A percentile compares a stretch with the other conserved stretches of the same genome.
Evolutionary conservation across 2,888 invertebrate genomes (phyloP).

Genomic region (Ornithoptera alexandrae): DNA sequence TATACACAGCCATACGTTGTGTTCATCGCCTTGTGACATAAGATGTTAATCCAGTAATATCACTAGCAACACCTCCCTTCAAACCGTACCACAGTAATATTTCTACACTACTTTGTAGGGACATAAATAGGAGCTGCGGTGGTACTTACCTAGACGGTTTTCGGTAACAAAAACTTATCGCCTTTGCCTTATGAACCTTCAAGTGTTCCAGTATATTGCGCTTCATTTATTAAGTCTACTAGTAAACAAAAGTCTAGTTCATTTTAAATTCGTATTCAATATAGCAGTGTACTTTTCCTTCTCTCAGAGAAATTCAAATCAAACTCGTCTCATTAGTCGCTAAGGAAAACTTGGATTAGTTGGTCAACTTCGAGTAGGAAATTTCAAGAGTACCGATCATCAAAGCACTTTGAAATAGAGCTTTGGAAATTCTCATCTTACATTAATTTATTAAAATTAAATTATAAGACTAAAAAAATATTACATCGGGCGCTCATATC

Average conservation of each 20-base stretch:
- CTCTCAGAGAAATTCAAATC: constrained; percentile 58
- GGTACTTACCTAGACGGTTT: too few species aligned
- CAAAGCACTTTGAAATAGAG: constrained; percentile 28
- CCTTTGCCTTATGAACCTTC: neutral
- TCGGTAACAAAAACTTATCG: too few species aligned
- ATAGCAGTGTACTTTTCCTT: constrained; percentile 27
- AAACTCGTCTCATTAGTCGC: constrained; percentile 77
- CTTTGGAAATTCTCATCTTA: constrained; percentile 21
- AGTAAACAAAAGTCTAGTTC: constrained; percentile 23
- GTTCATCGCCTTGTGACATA: too few species aligned
- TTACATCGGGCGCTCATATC: neutral
- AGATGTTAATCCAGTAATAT: too few species aligned
- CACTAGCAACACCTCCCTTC: too few species aligned
- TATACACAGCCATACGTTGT: too few species aligned
- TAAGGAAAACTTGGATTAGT: constrained; percentile 79
- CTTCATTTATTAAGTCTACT: constrained; percentile 13
- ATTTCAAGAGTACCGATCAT: constrained; percentile 39
- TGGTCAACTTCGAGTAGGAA: constrained; percentile 65
- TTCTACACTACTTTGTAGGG: too few species aligned
- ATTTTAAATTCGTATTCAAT: constrained; percentile 26
- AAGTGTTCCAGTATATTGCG: neutral
- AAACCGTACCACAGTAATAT: too few species aligned
- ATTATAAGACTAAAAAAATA: neutral
- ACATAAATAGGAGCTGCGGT: too few species aligned
- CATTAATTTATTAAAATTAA: constrained; percentile 13